Percentiles rank a stretch among this genome's conserved stretches.
phyloP scores from a whole-genome alignment of 2,888 invertebrate species.

The Oligia fasciuncula region DNA sequence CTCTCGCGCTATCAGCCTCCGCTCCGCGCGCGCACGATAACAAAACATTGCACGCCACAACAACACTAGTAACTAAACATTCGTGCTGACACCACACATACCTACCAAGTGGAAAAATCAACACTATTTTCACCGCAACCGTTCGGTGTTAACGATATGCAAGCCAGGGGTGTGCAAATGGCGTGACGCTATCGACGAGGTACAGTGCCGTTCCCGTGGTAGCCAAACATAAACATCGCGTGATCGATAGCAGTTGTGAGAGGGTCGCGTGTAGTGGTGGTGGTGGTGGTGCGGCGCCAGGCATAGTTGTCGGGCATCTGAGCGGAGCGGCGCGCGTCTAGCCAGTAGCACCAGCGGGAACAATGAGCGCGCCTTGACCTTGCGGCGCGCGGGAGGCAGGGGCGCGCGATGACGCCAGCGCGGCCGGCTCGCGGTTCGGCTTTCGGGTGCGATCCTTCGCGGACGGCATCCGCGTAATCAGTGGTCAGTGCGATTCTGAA shows the following conservation, averaged over 20 bases:
- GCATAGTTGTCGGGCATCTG: slow-evolving; percentile 74
- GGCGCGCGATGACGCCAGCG: slow-evolving; percentile 88
- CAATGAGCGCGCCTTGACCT: slow-evolving; percentile 89
- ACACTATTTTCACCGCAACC: slow-evolving; percentile 43
- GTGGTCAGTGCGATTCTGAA: slow-evolving; percentile 86
- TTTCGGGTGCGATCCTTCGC: slow-evolving; percentile 90
- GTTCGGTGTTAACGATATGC: slow-evolving; percentile 63
- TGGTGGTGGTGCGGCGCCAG: slow-evolving; percentile 67
- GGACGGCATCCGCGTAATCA: slow-evolving; percentile 89
- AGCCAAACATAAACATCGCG: slow-evolving; percentile 86
- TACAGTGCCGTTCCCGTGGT: slow-evolving; percentile 84
- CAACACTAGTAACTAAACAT: slow-evolving; percentile 64
- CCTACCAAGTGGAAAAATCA: slow-evolving; percentile 45
- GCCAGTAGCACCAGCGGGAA: slow-evolving; percentile 80
- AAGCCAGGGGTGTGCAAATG: slow-evolving; percentile 70
- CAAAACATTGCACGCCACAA: slow-evolving; percentile 64
- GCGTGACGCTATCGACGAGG: slow-evolving; percentile 75
- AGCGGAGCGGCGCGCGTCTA: slow-evolving; percentile 78
- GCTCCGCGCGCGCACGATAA: slow-evolving; percentile 73
- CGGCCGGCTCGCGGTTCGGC: slow-evolving; percentile 87
- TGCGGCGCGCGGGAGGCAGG: slow-evolving; percentile 86
- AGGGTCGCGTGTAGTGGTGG: slow-evolving; percentile 70
- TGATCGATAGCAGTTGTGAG: slow-evolving; percentile 83
- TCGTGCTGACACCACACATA: slow-evolving; percentile 45
- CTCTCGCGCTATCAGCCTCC: slow-evolving; percentile 70